Evolutionary conservation across 2,888 invertebrate species (phyloP), one percentile per base, ranked within the genome.

Genomic region (Parelbella ahira): DNA sequence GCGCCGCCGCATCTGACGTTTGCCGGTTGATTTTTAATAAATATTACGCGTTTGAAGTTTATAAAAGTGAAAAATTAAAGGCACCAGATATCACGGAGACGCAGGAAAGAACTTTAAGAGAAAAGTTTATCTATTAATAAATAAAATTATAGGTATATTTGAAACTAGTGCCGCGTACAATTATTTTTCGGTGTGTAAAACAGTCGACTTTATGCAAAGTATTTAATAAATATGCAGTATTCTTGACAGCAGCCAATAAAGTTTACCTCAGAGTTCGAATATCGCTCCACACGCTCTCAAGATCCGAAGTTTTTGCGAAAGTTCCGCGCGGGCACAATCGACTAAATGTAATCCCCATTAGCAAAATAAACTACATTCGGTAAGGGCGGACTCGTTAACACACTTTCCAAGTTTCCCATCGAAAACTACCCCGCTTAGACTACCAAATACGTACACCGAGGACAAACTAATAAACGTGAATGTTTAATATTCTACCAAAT

Each of bases 391-490:
- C 69, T 75, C 73, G 78, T 80, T 82, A 83, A 79, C 84, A 82
- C 84, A 82, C 79, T 83, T 84, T 78, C 78, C 66, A 59, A 81
- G 76, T 77, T 79, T 68, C 70, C 53, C 66, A 69, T 69, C 75
- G 71, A 72, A 70, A 79, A 80, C 80, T 80, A 80, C 80, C 76
- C 68, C 78, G 74, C 69, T 82, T 80, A 74, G 70, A 79, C 77
- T 78, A 68, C 74, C 78, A 80, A 81, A 82, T 80, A 79, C 77
- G 74, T 54, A 67, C 56, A 49, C 53, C 60, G 76, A 75, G 82
- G 79, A 81, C 80, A 77, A 86, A 86, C 84, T 87, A 86, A 84
- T 87, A 87, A 86, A 83, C 79, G 79, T 79, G 76, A 83, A 86
- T 83, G 83, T 83, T 86, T 86, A 84, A 84, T 86, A 84, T 84